A percentile compares a stretch with the other conserved stretches of the same genome.
phyloP scores from a whole-genome alignment of 2,113 vertebrate species.

The Macquaria australasica region DNA sequence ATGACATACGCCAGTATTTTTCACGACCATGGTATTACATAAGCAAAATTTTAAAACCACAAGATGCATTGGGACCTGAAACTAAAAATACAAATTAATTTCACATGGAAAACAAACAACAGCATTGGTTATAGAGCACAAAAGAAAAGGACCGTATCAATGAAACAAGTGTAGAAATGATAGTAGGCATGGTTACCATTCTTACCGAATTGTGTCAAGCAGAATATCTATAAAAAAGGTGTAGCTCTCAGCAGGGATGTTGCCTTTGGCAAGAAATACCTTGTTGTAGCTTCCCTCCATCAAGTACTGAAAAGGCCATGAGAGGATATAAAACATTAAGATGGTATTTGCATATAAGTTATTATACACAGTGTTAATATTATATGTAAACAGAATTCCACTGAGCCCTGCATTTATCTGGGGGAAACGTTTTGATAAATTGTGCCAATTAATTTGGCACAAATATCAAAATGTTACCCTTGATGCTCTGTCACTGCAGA shows the following conservation, averaged over 20 bases:
- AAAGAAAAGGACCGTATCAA: not conserved
- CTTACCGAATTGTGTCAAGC: constrained; percentile 94
- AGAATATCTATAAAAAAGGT: constrained; percentile 98
- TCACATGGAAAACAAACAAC: not conserved
- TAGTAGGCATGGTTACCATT: not conserved
- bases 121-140: not conserved
- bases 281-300: constrained; percentile 99
- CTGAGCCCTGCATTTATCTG: not conserved
- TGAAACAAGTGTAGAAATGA: not conserved
- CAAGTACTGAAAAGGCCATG: constrained; percentile 86
- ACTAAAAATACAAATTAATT: not conserved
- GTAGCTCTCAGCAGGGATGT: constrained; percentile 96
- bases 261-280: constrained; percentile 96
- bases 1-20: not conserved
- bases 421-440: not conserved
- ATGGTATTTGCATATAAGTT: not conserved
- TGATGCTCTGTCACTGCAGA: not conserved
- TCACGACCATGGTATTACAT: not conserved
- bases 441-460: not conserved
- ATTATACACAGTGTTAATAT: not conserved
- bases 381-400: not conserved
- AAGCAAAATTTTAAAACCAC: not conserved
- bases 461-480: not conserved
- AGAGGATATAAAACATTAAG: constrained; percentile 2
- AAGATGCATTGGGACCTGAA: not conserved